These are phyloP conservation scores for Drosophila azteca DNA, from an alignment of 1,140 invertebrate genomes.

Conservation along the genomic window DNA sequence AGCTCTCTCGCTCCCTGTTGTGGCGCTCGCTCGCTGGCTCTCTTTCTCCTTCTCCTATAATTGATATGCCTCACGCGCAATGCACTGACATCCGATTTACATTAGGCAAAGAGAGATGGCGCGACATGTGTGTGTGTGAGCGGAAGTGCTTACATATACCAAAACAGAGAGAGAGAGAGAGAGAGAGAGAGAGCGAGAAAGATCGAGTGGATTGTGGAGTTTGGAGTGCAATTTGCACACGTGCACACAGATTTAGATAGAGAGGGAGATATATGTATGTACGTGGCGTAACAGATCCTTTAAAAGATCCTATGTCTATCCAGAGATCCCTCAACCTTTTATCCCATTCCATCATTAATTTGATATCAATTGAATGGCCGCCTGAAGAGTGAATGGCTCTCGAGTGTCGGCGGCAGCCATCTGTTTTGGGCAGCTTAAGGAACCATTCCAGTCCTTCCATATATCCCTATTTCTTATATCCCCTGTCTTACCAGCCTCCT, in stretches of 20 bases:
- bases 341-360: slow-evolving; percentile 44
- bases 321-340: not conserved
- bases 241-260: slow-evolving; percentile 17
- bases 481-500: slow-evolving; percentile 4
- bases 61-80: slow-evolving; percentile 81
- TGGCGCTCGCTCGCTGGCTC: slow-evolving; percentile 13
- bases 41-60: slow-evolving; percentile 45
- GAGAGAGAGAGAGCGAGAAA: slow-evolving; percentile 53
- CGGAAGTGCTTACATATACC: slow-evolving; percentile 12
- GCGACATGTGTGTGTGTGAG: slow-evolving; percentile 4
- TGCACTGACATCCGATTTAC: slow-evolving; percentile 83
- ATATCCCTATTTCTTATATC: slow-evolving; percentile 1
- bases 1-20: slow-evolving; percentile 23
- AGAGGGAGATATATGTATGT: not conserved
- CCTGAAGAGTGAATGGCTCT: slow-evolving; percentile 24
- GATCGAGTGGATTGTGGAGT: slow-evolving; percentile 19
- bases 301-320: not conserved
- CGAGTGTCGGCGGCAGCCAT: slow-evolving; percentile 72
- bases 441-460: slow-evolving; percentile 1
- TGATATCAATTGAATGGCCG: slow-evolving; percentile 65
- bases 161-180: slow-evolving; percentile 7
- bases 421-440: slow-evolving; percentile 28
- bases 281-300: slow-evolving; percentile 18
- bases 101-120: slow-evolving; percentile 59
- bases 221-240: slow-evolving; percentile 48